Percentiles rank a stretch among this genome's conserved stretches.
Evolutionary conservation across 2,797 vertebrate species (phyloP).

Genomic region (Liparis tanakae): DNA sequence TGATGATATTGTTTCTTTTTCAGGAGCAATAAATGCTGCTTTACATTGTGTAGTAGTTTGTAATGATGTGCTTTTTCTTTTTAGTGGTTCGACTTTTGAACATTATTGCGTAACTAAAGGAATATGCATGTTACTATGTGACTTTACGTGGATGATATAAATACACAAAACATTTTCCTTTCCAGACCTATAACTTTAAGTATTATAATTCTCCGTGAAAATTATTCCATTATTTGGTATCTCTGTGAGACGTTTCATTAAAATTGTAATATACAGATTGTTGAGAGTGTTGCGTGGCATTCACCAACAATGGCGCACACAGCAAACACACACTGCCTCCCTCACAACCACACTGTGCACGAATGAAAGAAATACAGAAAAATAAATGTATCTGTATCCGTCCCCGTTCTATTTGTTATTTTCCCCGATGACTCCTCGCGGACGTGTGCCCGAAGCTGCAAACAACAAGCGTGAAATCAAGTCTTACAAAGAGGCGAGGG

Average conservation of each 20-base stretch:
- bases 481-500: constrained; percentile 25
- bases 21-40: neutral
- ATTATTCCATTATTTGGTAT: neutral
- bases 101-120: neutral
- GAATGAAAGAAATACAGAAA: neutral
- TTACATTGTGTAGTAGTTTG: neutral
- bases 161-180: neutral
- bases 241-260: neutral
- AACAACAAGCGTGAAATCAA: constrained; percentile 23
- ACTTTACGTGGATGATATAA: neutral
- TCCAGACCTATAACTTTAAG: neutral
- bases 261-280: neutral
- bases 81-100: neutral
- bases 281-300: neutral
- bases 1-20: neutral
- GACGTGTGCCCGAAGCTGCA: constrained; percentile 15
- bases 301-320: neutral
- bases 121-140: neutral
- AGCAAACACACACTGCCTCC: neutral
- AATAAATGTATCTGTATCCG: neutral
- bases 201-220: neutral
- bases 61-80: neutral
- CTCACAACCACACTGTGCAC: neutral
- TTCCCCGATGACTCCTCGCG: constrained; percentile 17
- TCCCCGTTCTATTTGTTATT: constrained; percentile 11